Conservation (phyloP, 2,113 vertebrate species). For the Morone saxatilis region DNA sequence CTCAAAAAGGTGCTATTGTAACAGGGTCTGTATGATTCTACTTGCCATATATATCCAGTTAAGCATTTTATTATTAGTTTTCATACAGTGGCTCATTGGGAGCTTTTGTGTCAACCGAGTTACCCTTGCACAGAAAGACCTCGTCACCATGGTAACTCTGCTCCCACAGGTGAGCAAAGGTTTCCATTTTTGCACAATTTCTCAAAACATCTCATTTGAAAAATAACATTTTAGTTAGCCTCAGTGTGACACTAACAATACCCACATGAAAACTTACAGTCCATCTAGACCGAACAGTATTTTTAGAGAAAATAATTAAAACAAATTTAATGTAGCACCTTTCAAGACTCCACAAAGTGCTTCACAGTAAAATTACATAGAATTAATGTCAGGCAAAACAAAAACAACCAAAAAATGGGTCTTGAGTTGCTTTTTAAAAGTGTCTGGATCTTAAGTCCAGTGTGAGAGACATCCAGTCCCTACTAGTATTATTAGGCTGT, state of each 20-base stretch:
- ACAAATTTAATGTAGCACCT: too few species aligned
- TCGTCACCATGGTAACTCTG: conserved; percentile 52
- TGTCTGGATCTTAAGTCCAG: too few species aligned
- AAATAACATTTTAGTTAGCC: not conserved
- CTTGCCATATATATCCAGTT: not conserved
- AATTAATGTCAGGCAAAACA: too few species aligned
- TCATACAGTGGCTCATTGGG: not conserved
- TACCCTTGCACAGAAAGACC: conserved; percentile 8
- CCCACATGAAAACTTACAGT: not conserved
- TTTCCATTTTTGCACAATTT: conserved; percentile 19
- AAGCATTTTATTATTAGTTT: not conserved
- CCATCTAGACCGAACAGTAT: not conserved
- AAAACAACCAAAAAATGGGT: too few species aligned
- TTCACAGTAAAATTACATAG: too few species aligned
- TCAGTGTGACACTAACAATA: not conserved
- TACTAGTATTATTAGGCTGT: too few species aligned
- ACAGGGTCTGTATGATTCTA: not conserved
- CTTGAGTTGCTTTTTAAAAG: too few species aligned
- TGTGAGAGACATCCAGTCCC: too few species aligned
- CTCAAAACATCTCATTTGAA: conserved; percentile 9
- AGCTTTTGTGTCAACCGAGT: conserved; percentile 5
- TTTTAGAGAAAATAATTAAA: not conserved
- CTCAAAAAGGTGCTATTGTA: not conserved
- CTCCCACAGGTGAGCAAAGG: conserved; percentile 10
- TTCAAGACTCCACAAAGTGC: too few species aligned